Conservation (phyloP, 2,797 vertebrate genomes). For the Rhinichthys osculus region DNA sequence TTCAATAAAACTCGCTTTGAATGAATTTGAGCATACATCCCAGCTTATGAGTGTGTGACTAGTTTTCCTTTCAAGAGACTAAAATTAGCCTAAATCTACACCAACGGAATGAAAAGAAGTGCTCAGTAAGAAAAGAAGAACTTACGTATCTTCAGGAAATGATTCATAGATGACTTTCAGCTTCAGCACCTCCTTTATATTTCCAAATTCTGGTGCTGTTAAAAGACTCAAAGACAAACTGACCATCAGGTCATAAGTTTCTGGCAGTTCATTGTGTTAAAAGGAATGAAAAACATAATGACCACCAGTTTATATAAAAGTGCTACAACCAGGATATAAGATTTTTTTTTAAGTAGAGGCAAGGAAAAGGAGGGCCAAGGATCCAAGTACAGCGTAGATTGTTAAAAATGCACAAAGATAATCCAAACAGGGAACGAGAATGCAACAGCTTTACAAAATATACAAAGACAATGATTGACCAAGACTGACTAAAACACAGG, state of each 20-base stretch:
- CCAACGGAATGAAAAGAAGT: not conserved
- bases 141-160: conserved; percentile 1
- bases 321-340: not conserved
- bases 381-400: not conserved
- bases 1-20: conserved; percentile 32
- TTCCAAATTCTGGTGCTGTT: not conserved
- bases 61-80: conserved; percentile 18
- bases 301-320: not conserved
- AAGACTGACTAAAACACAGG: not conserved
- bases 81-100: conserved; percentile 29
- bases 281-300: not conserved
- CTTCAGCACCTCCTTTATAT: not conserved
- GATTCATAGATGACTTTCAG: conserved; percentile 21
- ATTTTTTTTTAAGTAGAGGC: not conserved
- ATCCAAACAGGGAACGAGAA: not conserved
- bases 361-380: not conserved
- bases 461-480: not conserved
- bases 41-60: not conserved
- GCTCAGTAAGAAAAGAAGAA: not conserved
- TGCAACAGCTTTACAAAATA: not conserved
- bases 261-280: not conserved
- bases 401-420: not conserved
- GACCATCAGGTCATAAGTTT: not conserved
- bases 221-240: not conserved
- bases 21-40: not conserved